Conservation (phyloP, 2,113 vertebrate genomes). For the Sturnira hondurensis region DNA sequence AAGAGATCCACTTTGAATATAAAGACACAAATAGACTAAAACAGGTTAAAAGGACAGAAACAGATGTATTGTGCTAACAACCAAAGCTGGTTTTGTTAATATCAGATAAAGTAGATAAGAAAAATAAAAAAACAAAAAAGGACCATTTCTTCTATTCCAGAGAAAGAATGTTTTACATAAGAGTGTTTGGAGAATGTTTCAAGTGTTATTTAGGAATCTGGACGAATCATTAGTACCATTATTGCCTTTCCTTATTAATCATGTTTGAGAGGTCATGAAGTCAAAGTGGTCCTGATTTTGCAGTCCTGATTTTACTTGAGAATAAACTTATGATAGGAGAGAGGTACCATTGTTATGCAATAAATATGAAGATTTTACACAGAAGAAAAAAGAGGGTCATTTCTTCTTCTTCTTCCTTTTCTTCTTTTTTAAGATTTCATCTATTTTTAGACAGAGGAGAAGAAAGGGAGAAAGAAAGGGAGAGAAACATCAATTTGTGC, state of each 20-base stretch:
- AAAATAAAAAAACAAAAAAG: not conserved
- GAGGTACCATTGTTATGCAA: not conserved
- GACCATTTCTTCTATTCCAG: not conserved
- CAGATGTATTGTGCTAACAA: not conserved
- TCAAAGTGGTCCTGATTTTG: not conserved
- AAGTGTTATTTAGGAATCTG: not conserved
- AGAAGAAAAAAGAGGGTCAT: not conserved
- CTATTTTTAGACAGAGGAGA: too few relatives aligned
- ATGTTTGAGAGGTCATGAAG: not conserved
- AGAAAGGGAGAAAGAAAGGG: too few relatives aligned
- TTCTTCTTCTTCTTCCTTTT: not conserved
- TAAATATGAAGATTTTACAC: not conserved
- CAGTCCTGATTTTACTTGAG: not conserved
- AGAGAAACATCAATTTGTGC: too few relatives aligned
- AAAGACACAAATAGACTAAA: not conserved
- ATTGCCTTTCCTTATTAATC: not conserved
- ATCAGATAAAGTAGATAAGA: not conserved
- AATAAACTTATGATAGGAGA: not conserved
- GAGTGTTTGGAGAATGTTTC: not conserved
- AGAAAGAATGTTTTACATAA: not conserved
- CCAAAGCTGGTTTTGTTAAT: not conserved
- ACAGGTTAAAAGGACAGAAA: not conserved
- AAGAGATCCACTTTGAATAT: not conserved
- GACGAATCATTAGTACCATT: not conserved
- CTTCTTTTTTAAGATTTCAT: not conserved